Evolutionary conservation across 2,888 invertebrate genomes (phyloP).

Genomic region (Hermaeophaga mercurialis): DNA sequence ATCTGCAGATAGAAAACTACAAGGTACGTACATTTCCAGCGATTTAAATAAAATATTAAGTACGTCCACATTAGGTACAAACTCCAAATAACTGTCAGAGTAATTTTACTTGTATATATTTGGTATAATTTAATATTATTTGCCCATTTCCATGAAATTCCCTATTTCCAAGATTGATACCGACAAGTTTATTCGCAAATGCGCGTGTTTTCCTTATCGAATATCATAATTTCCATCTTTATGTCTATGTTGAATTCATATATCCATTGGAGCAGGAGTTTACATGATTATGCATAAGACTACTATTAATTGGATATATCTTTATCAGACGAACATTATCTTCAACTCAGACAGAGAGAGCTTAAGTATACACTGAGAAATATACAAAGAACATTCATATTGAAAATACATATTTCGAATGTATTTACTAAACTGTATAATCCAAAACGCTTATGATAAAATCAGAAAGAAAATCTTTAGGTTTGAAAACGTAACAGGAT

Average conservation of each 20-base stretch:
- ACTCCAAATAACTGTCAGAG: constrained; percentile 2
- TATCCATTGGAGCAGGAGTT: constrained; percentile 16
- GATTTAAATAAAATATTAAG: background rate
- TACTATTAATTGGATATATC: constrained; percentile 32
- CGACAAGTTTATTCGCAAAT: constrained; percentile 21
- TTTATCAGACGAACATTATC: constrained; percentile 35
- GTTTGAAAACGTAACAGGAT: too few relatives aligned
- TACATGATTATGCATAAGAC: constrained; percentile 21
- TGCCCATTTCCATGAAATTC: constrained; percentile 11
- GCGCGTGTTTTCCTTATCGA: constrained; percentile 18
- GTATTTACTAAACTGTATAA: too few relatives aligned
- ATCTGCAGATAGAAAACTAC: background rate
- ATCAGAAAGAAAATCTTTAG: too few relatives aligned
- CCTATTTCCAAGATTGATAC: constrained; percentile 3
- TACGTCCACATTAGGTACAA: background rate
- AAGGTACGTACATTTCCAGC: background rate
- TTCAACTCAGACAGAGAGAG: constrained; percentile 29
- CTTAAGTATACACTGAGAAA: constrained; percentile 37
- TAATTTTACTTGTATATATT: background rate
- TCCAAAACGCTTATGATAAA: too few relatives aligned
- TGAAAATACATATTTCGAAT: background rate
- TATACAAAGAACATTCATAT: too few relatives aligned
- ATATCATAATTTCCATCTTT: constrained; percentile 17
- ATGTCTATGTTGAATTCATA: constrained; percentile 21
- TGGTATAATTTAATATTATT: constrained; percentile 2